These are phyloP conservation scores for Chaetoderma sp. DNA, from an alignment of 2,888 invertebrate genomes.

Conservation along the genomic window DNA sequence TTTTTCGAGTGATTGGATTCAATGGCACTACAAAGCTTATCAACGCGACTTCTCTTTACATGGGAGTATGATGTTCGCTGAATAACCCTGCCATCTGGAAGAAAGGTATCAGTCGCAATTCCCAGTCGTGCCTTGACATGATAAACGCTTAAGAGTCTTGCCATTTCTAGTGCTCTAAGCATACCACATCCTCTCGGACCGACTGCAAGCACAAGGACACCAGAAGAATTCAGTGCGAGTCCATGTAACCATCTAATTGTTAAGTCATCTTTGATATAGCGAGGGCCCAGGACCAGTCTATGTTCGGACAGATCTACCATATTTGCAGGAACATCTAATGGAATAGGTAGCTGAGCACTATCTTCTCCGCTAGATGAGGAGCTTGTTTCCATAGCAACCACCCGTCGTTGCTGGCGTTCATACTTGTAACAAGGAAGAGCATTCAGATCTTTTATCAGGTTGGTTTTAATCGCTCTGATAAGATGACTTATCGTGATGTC, in stretches of 20 bases:
- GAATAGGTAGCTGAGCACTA: slow-evolving; percentile 28
- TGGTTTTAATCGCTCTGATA: background rate
- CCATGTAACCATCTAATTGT: slow-evolving; percentile 38
- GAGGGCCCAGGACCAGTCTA: slow-evolving; percentile 52
- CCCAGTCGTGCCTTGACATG: slow-evolving; percentile 63
- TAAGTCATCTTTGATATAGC: slow-evolving; percentile 49
- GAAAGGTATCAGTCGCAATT: slow-evolving; percentile 54
- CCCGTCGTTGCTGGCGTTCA: slow-evolving; percentile 34
- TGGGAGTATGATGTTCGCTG: slow-evolving; percentile 71
- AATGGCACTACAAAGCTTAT: slow-evolving; percentile 81
- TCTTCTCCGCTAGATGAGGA: background rate
- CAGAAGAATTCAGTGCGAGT: slow-evolving; percentile 41
- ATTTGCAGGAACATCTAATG: slow-evolving; percentile 39
- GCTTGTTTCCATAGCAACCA: background rate
- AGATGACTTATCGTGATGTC: too few species aligned
- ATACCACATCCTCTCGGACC: slow-evolving; percentile 36
- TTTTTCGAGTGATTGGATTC: slow-evolving; percentile 86
- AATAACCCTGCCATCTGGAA: slow-evolving; percentile 50
- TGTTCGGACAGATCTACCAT: slow-evolving; percentile 42
- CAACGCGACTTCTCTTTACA: slow-evolving; percentile 79
- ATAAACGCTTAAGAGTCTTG: slow-evolving; percentile 53
- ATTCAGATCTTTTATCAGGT: slow-evolving; percentile 42
- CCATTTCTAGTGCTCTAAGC: slow-evolving; percentile 31
- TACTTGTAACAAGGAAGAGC: slow-evolving; percentile 51
- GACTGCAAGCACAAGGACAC: slow-evolving; percentile 48